Percentiles rank a stretch among this genome's conserved stretches.
phyloP scores from a whole-genome alignment of 2,797 vertebrate genomes.

The Ammospiza maritima region DNA sequence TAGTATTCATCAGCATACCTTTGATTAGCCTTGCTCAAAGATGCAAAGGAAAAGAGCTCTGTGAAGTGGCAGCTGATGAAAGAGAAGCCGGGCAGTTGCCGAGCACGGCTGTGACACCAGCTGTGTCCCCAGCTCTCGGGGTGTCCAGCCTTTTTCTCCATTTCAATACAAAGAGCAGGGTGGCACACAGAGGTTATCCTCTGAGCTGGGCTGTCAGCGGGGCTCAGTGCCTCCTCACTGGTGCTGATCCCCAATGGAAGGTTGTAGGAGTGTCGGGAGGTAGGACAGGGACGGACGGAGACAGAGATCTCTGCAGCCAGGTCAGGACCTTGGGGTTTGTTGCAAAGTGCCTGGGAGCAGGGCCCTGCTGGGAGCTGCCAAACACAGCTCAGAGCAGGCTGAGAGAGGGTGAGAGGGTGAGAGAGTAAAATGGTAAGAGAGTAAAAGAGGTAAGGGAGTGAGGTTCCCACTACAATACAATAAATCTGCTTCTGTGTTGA shows the following conservation, averaged over 20 bases:
- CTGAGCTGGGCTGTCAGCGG: not conserved
- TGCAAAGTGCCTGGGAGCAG: too few species aligned
- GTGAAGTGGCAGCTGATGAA: not conserved
- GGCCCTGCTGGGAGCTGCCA: too few species aligned
- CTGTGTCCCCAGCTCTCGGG: not conserved
- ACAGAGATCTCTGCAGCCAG: too few species aligned
- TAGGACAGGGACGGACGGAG: fast-evolving
- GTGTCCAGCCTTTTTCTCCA: not conserved
- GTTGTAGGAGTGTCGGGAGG: too few species aligned
- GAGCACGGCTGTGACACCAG: not conserved
- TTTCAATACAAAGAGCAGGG: fast-evolving
- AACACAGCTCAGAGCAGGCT: too few species aligned
- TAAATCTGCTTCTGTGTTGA: too few species aligned
- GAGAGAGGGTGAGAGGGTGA: too few species aligned
- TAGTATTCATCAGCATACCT: not conserved
- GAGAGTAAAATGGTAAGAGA: too few species aligned
- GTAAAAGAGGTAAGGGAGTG: too few species aligned
- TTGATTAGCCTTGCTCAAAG: not conserved
- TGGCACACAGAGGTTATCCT: not conserved
- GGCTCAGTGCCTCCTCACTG: not conserved
- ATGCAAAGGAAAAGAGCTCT: not conserved
- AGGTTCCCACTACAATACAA: too few species aligned
- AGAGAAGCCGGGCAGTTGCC: not conserved
- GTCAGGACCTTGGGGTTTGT: too few species aligned
- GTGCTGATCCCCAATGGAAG: not conserved